phyloP scores from a whole-genome alignment of 2,888 invertebrate genomes.

The Nyleta sp. region DNA sequence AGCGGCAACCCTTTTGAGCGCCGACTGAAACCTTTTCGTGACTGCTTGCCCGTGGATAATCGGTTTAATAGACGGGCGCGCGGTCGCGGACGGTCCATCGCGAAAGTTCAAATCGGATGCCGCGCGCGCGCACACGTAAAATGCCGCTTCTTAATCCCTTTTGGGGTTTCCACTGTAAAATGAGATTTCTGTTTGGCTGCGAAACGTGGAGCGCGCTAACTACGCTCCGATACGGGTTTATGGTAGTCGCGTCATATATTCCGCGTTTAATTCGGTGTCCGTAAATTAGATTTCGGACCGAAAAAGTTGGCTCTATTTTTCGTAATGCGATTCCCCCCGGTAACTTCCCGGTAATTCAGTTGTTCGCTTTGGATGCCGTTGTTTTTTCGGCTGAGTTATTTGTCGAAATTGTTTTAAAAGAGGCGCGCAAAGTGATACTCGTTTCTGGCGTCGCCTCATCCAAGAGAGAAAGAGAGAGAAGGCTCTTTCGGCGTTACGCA shows the following conservation, averaged over 20 bases:
- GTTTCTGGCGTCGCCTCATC: too few species aligned
- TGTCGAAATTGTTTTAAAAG: too few species aligned
- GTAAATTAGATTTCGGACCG: constrained; percentile 44
- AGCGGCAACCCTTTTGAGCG: constrained; percentile 70
- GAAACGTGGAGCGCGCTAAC: constrained; percentile 65
- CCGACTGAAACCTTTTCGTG: constrained; percentile 71
- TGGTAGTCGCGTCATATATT: constrained; percentile 46
- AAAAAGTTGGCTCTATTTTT: constrained; percentile 48
- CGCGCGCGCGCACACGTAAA: constrained; percentile 72
- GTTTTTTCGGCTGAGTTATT: not conserved
- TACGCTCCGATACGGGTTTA: constrained; percentile 45
- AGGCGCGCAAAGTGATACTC: too few species aligned
- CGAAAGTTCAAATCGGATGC: constrained; percentile 78
- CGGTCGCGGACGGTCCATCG: constrained; percentile 68
- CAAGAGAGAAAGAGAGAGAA: too few species aligned
- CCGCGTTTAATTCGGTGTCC: constrained; percentile 31
- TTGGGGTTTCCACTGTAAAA: constrained; percentile 78
- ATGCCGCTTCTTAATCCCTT: constrained; percentile 79
- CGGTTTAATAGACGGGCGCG: constrained; percentile 78
- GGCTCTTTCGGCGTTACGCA: too few species aligned
- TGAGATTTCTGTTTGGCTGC: constrained; percentile 78
- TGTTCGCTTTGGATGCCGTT: not conserved
- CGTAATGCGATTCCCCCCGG: not conserved
- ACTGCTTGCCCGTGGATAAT: constrained; percentile 76
- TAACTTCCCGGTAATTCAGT: constrained; percentile 6